Base-by-base conservation (phyloP, 2,888 invertebrate genomes). In the Drosophila falleni region DNA sequence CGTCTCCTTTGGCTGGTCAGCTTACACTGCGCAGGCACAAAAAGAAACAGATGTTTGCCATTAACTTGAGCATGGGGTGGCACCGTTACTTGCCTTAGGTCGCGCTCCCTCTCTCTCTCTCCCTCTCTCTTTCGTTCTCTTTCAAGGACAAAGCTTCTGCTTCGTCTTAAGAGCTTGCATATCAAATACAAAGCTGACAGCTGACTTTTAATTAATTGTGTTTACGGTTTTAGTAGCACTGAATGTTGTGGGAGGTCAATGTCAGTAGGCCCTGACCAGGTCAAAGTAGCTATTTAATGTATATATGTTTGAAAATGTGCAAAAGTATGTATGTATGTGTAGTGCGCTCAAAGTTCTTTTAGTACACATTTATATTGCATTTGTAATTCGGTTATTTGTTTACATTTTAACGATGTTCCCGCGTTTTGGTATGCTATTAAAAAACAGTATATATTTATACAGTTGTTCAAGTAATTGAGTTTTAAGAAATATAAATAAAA, bases 191-290 rank as follows among this genome's bases (percentile, higher is more conserved):
- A n/a, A 29, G 37, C 23, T 55, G 58, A 67, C 78, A 78, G 76
- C 79, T 66, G 65, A 79, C 55, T 53, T 26, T 42, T 33, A 65
- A 46, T 65, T 60, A 46, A 60, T 74, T 68, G 46, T 37, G 29
- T 13, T 51, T 44, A 44, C 19, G 26, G 59, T 50, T 50, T 47
- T 10, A n/a, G 47, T 33, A 37, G 35, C 59, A 44, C 44, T 64
- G 64, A 23, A 26, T 49, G 4, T 37, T 39, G 33, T 50, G 33
- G 5, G 50, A 73, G 76, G 76, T 79, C 79, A 76, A 79, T 76
- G 79, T 33, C 74, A 78, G 31, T 11, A 11, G 33, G 66, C 56
- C 35, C 15, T 49, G 56, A 46, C 66, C 66, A 54, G 66, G 54
- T 61, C 60, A 66, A 62, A 16, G 15, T 23, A 9, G 6, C 26